These are phyloP conservation scores for Cryptoprocta ferox DNA, from an alignment of 2,797 vertebrate species.

Conservation along the genomic window DNA sequence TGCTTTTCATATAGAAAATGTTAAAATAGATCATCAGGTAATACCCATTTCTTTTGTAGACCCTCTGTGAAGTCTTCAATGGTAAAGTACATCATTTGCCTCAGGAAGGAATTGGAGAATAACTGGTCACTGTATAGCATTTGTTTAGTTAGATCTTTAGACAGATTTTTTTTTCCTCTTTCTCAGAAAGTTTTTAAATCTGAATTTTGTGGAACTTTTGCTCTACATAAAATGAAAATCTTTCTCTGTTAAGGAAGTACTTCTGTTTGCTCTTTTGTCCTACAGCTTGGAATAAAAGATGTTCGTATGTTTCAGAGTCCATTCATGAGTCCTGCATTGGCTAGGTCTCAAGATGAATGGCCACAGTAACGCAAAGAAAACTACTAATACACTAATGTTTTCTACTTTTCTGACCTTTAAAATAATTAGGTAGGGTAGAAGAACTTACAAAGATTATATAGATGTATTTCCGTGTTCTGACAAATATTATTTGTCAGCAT, in stretches of 20 bases:
- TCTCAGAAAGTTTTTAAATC: slow-evolving; percentile 65
- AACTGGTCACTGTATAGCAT: background rate
- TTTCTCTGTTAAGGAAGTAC: slow-evolving; percentile 66
- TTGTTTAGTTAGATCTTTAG: slow-evolving; percentile 51
- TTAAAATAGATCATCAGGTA: slow-evolving; percentile 45
- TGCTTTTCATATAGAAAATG: slow-evolving; percentile 36
- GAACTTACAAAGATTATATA: slow-evolving; percentile 10
- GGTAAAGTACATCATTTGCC: slow-evolving; percentile 2
- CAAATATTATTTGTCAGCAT: slow-evolving; percentile 45
- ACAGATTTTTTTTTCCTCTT: slow-evolving; percentile 51
- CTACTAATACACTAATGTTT: slow-evolving; percentile 33
- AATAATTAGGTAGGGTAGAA: slow-evolving; percentile 45
- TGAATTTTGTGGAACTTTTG: slow-evolving; percentile 67
- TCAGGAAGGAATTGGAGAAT: slow-evolving; percentile 52
- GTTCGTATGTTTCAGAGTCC: slow-evolving; percentile 68
- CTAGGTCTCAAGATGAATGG: slow-evolving; percentile 74
- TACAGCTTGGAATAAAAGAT: slow-evolving; percentile 50
- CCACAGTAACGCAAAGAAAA: slow-evolving; percentile 33
- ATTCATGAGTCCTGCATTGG: slow-evolving; percentile 62
- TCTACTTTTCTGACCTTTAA: slow-evolving; percentile 41
- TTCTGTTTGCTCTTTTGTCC: slow-evolving; percentile 59
- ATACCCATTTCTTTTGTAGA: slow-evolving; percentile 39
- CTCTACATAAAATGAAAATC: slow-evolving; percentile 66
- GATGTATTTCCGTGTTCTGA: slow-evolving; percentile 47
- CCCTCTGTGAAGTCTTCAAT: slow-evolving; percentile 25